phyloP scores from a whole-genome alignment of 2,113 vertebrate genomes.

The Psophia crepitans region DNA sequence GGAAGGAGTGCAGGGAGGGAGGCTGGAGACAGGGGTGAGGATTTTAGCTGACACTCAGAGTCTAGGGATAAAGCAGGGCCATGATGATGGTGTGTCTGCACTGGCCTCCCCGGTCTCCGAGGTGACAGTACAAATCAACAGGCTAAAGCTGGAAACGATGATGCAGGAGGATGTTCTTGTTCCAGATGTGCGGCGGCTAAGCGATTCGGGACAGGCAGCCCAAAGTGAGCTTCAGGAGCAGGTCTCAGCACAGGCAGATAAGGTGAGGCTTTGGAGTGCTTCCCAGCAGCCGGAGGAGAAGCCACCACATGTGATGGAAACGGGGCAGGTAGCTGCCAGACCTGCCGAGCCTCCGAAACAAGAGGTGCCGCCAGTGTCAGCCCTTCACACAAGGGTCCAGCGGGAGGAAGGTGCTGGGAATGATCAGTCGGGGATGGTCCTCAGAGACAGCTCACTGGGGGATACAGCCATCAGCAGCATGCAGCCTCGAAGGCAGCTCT shows the following conservation, averaged over 20 bases:
- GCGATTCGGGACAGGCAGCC: not conserved
- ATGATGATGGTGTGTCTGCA: rapidly evolving
- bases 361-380: not conserved
- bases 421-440: not conserved
- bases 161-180: constrained; percentile 43
- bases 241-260: not conserved
- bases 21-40: not conserved
- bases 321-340: not conserved
- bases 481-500: not conserved
- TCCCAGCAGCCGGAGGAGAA: not conserved
- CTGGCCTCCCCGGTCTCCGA: not conserved
- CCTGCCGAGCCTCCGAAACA: not conserved
- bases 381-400: rapidly evolving
- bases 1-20: not conserved
- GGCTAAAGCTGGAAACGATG: not conserved
- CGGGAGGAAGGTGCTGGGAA: not conserved
- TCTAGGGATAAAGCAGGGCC: not conserved
- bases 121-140: not conserved
- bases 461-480: not conserved
- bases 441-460: not conserved
- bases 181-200: constrained; percentile 3
- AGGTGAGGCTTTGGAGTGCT: not conserved
- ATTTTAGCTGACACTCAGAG: not conserved
- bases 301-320: not conserved
- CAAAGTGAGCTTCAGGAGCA: not conserved